Evolutionary conservation across 1,140 invertebrate genomes (phyloP).

Genomic region (Pseudomyrmex sp.): DNA sequence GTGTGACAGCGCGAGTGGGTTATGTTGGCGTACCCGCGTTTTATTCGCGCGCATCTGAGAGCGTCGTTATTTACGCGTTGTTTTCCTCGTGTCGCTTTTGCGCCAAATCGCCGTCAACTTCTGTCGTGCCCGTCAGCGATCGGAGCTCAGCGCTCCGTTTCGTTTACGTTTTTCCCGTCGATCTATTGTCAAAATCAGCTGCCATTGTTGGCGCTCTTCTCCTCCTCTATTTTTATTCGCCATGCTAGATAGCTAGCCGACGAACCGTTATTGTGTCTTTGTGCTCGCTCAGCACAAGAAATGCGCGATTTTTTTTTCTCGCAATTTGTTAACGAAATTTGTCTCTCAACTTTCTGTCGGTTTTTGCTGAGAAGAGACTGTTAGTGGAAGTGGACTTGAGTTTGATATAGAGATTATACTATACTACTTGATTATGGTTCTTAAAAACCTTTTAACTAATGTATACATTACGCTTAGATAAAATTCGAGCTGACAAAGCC

Average conservation of each 20-base stretch:
- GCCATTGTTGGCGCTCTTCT: conserved; percentile 77
- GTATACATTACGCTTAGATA: neutral
- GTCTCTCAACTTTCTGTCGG: too few relatives aligned
- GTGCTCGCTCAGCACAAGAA: too few relatives aligned
- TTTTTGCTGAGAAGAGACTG: too few relatives aligned
- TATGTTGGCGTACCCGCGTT: conserved; percentile 75
- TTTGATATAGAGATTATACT: too few relatives aligned
- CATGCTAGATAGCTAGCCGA: neutral
- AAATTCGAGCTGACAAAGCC: neutral
- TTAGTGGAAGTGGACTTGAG: too few relatives aligned
- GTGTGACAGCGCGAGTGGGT: conserved; percentile 76
- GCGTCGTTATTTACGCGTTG: neutral
- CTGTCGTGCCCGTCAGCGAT: neutral
- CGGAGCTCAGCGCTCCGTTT: neutral
- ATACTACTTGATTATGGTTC: too few relatives aligned
- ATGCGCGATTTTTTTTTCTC: too few relatives aligned
- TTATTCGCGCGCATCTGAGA: conserved; percentile 23
- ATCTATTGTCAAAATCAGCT: conserved; percentile 85
- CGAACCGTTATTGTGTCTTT: too few relatives aligned
- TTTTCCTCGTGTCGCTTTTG: neutral
- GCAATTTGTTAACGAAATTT: too few relatives aligned
- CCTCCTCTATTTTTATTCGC: conserved; percentile 30
- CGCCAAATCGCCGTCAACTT: neutral
- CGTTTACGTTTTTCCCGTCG: conserved; percentile 49
- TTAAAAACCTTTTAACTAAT: neutral